Evolutionary conservation across 2,797 vertebrate genomes (phyloP), one percentile per base, ranked within the genome.

Genomic region (Gymnocypris eckloni): DNA sequence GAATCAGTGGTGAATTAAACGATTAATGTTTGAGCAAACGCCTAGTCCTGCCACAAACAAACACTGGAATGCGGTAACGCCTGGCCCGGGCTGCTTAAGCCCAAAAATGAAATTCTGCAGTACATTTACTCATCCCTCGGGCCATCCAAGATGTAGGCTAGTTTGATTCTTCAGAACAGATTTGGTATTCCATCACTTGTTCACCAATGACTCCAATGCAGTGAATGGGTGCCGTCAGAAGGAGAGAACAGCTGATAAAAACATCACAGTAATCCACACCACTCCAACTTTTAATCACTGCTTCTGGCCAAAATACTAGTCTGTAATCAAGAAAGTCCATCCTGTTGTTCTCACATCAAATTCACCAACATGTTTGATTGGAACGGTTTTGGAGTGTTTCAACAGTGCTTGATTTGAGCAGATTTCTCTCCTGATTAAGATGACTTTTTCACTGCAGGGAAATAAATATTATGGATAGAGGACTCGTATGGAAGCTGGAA

Each of bases 31-130:
- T 22, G 43, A 43, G 22, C 22, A n/a, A 43, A 72, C 37, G 6
- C 22, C 2, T 54, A 20, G 6, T 3, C 15, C 13, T 50, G 4
- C 15, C 4, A 15, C 15, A 50, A 15, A 59, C 59, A 25, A 25
- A 16, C 15, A 28, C 0, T 73, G 71, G 15, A 45, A 22, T 2
- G 0, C 22, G 0, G 70, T 72, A 25, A 50, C 18, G 4, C 54
- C 16, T 76, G 5, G 6, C 1, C 1, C 0, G 1, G 10, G 0
- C 12, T 18, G 9, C 4, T 28, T 16, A 73, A 28, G 12, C n/a
- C n/a, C 61, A 64, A 15, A 6, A 64, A 6, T 64, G 61, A 28
- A 28, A 12, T 2, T 12, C 13, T 13, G 25, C n/a, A 28, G 59
- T 13, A 25, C 11, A 25, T 59, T 59, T n/a, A 22, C 54, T 56